Base-by-base conservation (phyloP, 2,888 invertebrate genomes). In the Choreutis nemorana region DNA sequence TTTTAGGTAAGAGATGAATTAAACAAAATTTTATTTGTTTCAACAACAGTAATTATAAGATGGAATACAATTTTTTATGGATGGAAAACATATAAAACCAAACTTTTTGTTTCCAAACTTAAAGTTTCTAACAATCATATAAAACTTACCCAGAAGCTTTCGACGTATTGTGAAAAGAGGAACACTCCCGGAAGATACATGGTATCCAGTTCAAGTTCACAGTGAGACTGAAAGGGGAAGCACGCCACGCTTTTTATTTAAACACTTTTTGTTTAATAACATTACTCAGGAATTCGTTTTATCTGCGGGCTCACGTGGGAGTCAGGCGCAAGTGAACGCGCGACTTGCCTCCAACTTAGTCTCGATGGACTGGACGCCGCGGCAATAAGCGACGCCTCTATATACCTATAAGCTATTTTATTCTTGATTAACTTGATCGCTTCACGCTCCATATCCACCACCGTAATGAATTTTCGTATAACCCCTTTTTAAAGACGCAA, bases 241-340 rank as follows among this genome's bases (percentile, higher is more conserved):
- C 55, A 58, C 62, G 48, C 44, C 40, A 52, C 50, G 45, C 33
- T 66, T 68, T 67, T 66, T 71, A 70, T 71, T 57, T 66, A 62
- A 57, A 58, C 68, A 70, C 63, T 68, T 66, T 64, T 65, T 75
- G 65, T 75, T 73, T 73, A 70, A 65, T 65, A 77, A 72, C 75
- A 73, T 70, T 57, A 68, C 71, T 68, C 55, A 56, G 45, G 52
- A 55, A 58, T 58, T 55, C 48, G 48, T n/a, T 63, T 59, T 55
- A 58, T 57, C 52, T 51, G 40, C 50, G 41, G 42, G 43, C 35
- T 36, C 40, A 44, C 40, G 41, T 43, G 42, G 40, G 39, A 33
- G 38, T 40, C 22, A 40, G n/a, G n/a, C n/a, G n/a, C n/a, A n/a
- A n/a, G n/a, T n/a, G n/a, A n/a, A n/a, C n/a, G n/a, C n/a, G 44